Evolutionary conservation across 2,888 invertebrate genomes (phyloP).

Genomic region (Cataglyphis livida): DNA sequence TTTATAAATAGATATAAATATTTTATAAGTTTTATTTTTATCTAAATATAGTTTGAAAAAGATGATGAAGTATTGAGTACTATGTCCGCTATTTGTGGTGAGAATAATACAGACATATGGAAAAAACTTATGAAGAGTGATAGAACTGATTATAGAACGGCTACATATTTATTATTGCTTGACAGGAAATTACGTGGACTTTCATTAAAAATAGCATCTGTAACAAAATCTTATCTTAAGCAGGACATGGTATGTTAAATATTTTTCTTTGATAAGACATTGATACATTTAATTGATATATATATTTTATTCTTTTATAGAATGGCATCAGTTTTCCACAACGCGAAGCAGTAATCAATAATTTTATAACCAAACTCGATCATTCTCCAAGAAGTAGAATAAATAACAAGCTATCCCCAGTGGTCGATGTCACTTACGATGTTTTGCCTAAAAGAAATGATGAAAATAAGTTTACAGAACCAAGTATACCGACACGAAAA

Average conservation of each 20-base stretch:
- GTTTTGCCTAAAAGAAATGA: conserved; percentile 71
- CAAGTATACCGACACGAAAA: conserved; percentile 78
- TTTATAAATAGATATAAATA: not conserved
- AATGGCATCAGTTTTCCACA: conserved; percentile 38
- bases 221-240: conserved; percentile 80
- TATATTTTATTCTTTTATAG: conserved; percentile 38
- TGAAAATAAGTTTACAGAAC: conserved; percentile 74
- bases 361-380: conserved; percentile 79
- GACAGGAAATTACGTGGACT: conserved; percentile 88
- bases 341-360: conserved; percentile 68
- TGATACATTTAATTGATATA: not conserved
- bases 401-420: conserved; percentile 63
- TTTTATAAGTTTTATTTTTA: not conserved
- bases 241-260: conserved; percentile 68
- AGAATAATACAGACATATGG: conserved; percentile 86
- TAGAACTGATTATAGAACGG: conserved; percentile 89
- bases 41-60: conserved; percentile 77
- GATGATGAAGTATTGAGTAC: conserved; percentile 82
- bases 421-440: conserved; percentile 66
- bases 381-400: conserved; percentile 78
- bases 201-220: conserved; percentile 85
- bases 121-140: conserved; percentile 83
- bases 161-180: conserved; percentile 90
- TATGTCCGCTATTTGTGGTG: conserved; percentile 81
- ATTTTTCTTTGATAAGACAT: not conserved